phyloP scores from a whole-genome alignment of 2,113 vertebrate genomes.

The Madoqua kirkii region DNA sequence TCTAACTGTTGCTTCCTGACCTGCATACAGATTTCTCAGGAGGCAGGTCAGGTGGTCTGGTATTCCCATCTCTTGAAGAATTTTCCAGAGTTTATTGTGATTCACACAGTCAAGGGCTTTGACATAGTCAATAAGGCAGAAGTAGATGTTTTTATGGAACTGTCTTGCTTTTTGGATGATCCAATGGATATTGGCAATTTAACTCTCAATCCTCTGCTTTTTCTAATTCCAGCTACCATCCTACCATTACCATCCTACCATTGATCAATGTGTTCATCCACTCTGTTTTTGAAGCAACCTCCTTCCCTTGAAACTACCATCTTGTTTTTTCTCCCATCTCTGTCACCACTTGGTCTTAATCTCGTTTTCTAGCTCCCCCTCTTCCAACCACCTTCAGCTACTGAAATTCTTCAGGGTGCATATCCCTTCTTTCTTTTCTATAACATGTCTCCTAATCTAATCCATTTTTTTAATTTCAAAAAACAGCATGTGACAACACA shows the following conservation, averaged over 20 bases:
- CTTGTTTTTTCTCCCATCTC: not conserved
- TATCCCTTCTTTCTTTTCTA: not conserved
- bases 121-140: not conserved
- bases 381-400: not conserved
- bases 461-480: not conserved
- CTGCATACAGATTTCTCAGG: not conserved
- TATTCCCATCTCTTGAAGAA: not conserved
- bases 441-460: not conserved
- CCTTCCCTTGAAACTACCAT: not conserved
- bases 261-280: not conserved
- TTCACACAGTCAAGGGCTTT: not conserved
- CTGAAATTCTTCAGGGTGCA: not conserved
- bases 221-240: not conserved
- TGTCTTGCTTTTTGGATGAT: not conserved
- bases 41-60: not conserved
- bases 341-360: not conserved
- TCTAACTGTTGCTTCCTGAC: not conserved
- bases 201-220: not conserved
- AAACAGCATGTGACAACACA: not conserved
- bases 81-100: not conserved
- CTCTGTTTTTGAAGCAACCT: not conserved
- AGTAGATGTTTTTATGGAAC: not conserved
- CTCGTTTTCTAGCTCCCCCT: not conserved
- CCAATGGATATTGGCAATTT: not conserved
- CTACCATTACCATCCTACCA: not conserved